A percentile compares a stretch with the other conserved stretches of the same genome.
phyloP scores from a whole-genome alignment of 2,888 invertebrate genomes.

The Gibbula magus region DNA sequence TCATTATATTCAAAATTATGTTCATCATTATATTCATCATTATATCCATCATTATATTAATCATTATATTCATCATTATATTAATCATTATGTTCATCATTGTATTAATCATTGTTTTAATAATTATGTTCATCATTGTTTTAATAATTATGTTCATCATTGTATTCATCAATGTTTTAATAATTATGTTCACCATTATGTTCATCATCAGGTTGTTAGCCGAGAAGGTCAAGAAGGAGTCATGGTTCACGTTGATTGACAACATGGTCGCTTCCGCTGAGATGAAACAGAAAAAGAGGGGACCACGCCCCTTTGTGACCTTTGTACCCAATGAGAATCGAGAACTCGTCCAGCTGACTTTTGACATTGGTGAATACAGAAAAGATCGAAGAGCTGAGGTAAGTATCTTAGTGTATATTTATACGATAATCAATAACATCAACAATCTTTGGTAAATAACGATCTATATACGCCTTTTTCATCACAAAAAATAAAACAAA shows the following conservation, averaged over 20 bases:
- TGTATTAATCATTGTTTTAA: neutral
- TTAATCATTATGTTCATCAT: neutral
- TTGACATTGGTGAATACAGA: constrained; percentile 66
- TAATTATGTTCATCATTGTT: neutral
- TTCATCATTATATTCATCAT: neutral
- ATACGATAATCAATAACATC: neutral
- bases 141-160: neutral
- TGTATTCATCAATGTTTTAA: neutral
- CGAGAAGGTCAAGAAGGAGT: constrained; percentile 60
- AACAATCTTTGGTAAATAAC: neutral
- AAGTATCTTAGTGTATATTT: neutral
- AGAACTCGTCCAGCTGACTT: constrained; percentile 64
- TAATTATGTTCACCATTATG: neutral
- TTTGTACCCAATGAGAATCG: constrained; percentile 62
- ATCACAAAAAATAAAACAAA: no score
- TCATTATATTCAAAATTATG: neutral
- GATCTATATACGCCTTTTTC: no score
- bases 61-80: neutral
- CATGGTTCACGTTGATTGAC: constrained; percentile 68
- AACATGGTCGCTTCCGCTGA: constrained; percentile 56
- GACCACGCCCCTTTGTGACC: constrained; percentile 62
- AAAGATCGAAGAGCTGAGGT: constrained; percentile 64
- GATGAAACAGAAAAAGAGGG: constrained; percentile 53
- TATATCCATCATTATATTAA: neutral
- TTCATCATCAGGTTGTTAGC: constrained; percentile 49